Evolutionary conservation across 2,797 vertebrate genomes (phyloP), one percentile per base, ranked within the genome.

Genomic region (Poecilia gillii): DNA sequence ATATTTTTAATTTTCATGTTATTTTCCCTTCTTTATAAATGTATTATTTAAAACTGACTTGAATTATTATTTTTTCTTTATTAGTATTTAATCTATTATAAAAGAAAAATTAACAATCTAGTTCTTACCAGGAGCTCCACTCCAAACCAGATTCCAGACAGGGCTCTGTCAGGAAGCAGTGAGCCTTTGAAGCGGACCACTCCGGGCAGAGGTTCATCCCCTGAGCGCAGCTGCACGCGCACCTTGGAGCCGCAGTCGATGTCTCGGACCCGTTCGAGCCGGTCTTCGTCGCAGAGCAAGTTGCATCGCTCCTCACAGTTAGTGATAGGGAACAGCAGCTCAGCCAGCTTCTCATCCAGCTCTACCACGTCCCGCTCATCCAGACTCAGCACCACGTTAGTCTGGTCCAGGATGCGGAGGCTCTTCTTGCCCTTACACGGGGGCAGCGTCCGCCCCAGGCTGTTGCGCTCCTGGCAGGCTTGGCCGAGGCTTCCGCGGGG

Each of bases 171-270:
- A 2, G 98, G 97, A 76, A 99, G 93, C 72, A 99, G 93, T 0
- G 98, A 97, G 82, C 99, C 98, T 89, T 97, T 96, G 93, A 99
- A 99, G 73, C 98, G 97, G 85, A 99, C 98, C 76, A 99, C 97
- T 33, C 99, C 99, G 1, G 97, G 98, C 85, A 98, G 96, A 45
- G 97, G 97, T 11, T 97, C 97, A 51, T 99, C 98, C 23, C 97
- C 98, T 0, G 97, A 95, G 75, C 98, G 96, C 87, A 99, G 95
- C 93, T 98, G 98, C 33, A 99, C 98, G 33, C 95, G 96, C 86
- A 99, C 99, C 75, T 97, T 96, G 0, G 98, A 98, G 75, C 98
- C 97, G 82, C 97, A 97, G 85, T 97, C 97, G 81, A 99, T 98
- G 73, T 97, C 96, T 4, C 98, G 94, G 0, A 97, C 97, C 25